Conservation (phyloP, 2,113 vertebrate genomes). For the Atractosteus spatula region DNA sequence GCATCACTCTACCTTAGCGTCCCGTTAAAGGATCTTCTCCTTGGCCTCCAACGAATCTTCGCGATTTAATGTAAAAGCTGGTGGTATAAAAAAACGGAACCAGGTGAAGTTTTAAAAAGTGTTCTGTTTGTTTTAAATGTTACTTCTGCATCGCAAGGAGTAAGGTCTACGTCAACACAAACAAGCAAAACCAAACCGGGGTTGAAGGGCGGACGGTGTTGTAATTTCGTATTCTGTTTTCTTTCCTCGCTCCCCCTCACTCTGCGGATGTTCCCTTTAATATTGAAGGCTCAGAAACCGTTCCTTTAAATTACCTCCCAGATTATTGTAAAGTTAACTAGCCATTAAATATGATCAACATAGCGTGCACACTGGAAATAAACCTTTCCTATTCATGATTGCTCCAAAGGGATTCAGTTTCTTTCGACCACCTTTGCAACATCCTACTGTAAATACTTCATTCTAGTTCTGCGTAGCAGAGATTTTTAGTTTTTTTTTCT, state of each 20-base stretch:
- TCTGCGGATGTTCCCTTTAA: constrained; percentile 18
- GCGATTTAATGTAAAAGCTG: constrained; percentile 4
- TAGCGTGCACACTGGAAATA: constrained; percentile 37
- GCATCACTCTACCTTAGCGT: constrained; percentile 46
- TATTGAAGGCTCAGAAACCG: constrained; percentile 11
- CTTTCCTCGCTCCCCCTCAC: constrained; percentile 9
- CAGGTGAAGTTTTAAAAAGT: constrained; percentile 27
- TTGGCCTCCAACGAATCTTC: constrained; percentile 38
- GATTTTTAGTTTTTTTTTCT: no score
- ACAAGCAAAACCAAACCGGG: constrained; percentile 41
- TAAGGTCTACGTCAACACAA: constrained; percentile 41
- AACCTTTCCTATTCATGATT: constrained; percentile 43
- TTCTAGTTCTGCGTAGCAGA: no score
- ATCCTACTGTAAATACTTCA: constrained; percentile 28
- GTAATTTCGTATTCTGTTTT: constrained; percentile 37
- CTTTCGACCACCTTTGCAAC: constrained; percentile 40
- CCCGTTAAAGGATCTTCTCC: constrained; percentile 24
- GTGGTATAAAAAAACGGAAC: background rate
- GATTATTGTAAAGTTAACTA: constrained; percentile 19
- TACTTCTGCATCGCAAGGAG: background rate
- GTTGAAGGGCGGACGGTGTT: constrained; percentile 54
- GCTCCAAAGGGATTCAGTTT: constrained; percentile 46
- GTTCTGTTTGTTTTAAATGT: background rate
- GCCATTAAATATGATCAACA: constrained; percentile 42
- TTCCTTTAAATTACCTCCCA: constrained; percentile 7